phyloP scores from a whole-genome alignment of 1,140 invertebrate genomes.

The Diorhabda carinulata region DNA sequence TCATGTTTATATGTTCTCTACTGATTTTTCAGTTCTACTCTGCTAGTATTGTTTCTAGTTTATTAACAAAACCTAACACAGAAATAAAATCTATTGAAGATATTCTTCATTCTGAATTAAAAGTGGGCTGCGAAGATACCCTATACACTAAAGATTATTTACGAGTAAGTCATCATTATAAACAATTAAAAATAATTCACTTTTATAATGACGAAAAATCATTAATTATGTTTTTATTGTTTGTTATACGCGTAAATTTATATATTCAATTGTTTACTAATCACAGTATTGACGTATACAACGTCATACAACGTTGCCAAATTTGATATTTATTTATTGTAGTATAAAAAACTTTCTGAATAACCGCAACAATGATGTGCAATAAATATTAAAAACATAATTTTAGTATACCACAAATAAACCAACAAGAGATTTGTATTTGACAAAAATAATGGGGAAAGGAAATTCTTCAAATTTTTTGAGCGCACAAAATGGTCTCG shows the following conservation, averaged over 20 bases:
- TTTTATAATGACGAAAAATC: no score
- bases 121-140: slow-evolving; percentile 34
- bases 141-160: slow-evolving; percentile 33
- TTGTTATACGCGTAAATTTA: no score
- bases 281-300: no score
- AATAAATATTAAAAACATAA: no score
- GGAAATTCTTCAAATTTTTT: slow-evolving; percentile 23
- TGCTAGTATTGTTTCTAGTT: slow-evolving; percentile 66
- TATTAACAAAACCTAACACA: slow-evolving; percentile 61
- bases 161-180: slow-evolving; percentile 14
- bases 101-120: slow-evolving; percentile 30
- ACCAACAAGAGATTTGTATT: neutral
- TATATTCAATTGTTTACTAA: no score
- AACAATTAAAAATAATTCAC: no score
- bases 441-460: slow-evolving; percentile 4
- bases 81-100: slow-evolving; percentile 56
- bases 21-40: slow-evolving; percentile 69
- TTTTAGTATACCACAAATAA: slow-evolving; percentile 9
- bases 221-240: no score
- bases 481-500: slow-evolving; percentile 26
- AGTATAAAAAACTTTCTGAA: no score
- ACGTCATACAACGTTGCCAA: no score
- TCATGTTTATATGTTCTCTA: slow-evolving; percentile 60
- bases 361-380: no score
- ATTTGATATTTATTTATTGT: no score